Evolutionary conservation across 2,888 invertebrate species (phyloP), one percentile per base, ranked within the genome.

Genomic region (Limnephilus marmoratus): DNA sequence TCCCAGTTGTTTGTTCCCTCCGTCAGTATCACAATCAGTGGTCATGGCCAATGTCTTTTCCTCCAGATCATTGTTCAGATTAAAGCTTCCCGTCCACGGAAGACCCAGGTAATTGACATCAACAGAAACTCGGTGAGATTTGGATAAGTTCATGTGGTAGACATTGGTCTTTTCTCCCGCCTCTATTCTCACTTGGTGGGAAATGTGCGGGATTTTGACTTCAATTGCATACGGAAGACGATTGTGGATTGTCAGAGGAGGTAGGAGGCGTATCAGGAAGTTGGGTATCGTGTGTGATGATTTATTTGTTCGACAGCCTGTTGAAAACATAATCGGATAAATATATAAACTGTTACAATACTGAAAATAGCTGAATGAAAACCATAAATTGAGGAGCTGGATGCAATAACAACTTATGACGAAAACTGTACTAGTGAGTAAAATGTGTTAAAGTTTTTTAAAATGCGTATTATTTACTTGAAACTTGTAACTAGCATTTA

Each of bases 231-330:
- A 97, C 0, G 98, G 98, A 82, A 98, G 95, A 49, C 97, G 97
- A 95, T 98, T 98, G 95, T 98, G 97, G 24, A 98, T 95, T 9
- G 97, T 96, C 34, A 98, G 95, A 0, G 98, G 98, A 0, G 98
- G 98, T 87, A 97, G 95, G n/a, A 98, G 96, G 82, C 97, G 96
- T 89, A 98, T 96, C 11, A 97, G 95, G 94, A 97, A 97, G 95
- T 98, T 98, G 0, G 98, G 98, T 87, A 98, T 97, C 0, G 96
- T 95, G 3, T 96, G 95, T 1, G 95, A 95, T 15, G 95, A 94
- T 93, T 95, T 95, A 83, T 95, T 95, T 0, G 95, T 95, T 91
- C 95, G 95, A 86, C 95, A 95, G 18, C 96, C 96, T 96, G 92
- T 82, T 31, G 81, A 49, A 81, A 81, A 81, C 13, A 86, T 86